Conservation (phyloP, 30 jellyfish, hydroid and myxozoan genomes). For the Cassiopea andromeda region DNA sequence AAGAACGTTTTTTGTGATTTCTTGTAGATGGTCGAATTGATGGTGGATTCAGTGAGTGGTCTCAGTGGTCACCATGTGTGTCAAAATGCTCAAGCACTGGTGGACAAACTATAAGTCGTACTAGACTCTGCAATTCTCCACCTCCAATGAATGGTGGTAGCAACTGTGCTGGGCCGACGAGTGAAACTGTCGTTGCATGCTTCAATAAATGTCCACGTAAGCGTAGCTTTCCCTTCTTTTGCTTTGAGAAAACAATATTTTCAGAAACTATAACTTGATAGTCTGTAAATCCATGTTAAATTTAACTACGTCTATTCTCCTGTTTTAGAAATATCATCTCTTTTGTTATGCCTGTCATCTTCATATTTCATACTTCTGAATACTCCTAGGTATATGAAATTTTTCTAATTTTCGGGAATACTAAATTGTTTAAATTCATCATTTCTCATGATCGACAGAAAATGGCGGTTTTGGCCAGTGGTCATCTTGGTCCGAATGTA, state of each 20-base stretch:
- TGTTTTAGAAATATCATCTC: no score
- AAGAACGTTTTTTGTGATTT: not conserved
- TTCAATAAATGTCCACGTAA: conserved; percentile 87
- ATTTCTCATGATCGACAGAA: conserved; percentile 23
- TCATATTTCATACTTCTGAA: no score
- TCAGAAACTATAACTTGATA: no score
- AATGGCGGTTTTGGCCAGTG: conserved; percentile 92
- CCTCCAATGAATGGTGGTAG: conserved; percentile 97
- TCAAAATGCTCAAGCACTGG: conserved; percentile 75
- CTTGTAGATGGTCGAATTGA: conserved; percentile 84
- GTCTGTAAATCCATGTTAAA: no score
- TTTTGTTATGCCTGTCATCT: no score
- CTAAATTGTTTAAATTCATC: no score
- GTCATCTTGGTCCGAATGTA: conserved; percentile 84
- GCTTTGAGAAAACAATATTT: no score
- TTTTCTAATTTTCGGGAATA: no score
- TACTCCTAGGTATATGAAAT: no score
- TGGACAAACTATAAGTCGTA: conserved; percentile 76
- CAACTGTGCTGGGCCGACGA: conserved; percentile 76
- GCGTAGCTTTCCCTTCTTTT: not conserved
- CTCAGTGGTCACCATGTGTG: conserved; percentile 85
- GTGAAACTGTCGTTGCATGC: conserved; percentile 66
- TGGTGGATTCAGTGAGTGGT: conserved; percentile 91
- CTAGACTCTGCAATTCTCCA: conserved; percentile 89
- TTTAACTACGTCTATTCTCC: no score